A percentile compares a stretch with the other conserved stretches of the same genome.
Evolutionary conservation across 2,113 vertebrate species (phyloP).

Genomic region (Callionymus lyra): DNA sequence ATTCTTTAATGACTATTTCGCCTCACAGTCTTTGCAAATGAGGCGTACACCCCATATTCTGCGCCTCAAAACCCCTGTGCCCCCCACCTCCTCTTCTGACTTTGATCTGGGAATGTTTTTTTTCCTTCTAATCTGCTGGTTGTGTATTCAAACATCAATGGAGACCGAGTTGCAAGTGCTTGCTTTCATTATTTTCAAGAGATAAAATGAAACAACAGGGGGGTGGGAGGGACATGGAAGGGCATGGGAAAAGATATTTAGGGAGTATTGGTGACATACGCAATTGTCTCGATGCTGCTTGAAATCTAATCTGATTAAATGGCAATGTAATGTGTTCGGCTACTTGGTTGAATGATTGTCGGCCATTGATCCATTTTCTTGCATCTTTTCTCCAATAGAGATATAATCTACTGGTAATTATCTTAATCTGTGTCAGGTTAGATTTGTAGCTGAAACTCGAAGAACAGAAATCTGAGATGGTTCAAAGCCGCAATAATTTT

Average conservation of each 20-base stretch:
- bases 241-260: constrained; percentile 15
- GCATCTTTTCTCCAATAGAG: too few relatives aligned
- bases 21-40: constrained; percentile 75
- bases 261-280: too few relatives aligned
- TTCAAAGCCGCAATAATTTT: too few relatives aligned
- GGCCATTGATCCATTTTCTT: constrained; percentile 5
- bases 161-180: constrained; percentile 77
- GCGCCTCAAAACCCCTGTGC: constrained; percentile 55
- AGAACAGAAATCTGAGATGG: too few relatives aligned
- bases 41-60: constrained; percentile 67
- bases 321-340: too few relatives aligned
- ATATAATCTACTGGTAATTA: too few relatives aligned
- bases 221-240: constrained; percentile 26
- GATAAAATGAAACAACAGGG: constrained; percentile 80
- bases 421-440: too few relatives aligned
- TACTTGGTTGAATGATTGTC: constrained; percentile 6
- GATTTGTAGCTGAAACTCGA: too few relatives aligned
- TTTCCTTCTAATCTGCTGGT: constrained; percentile 79
- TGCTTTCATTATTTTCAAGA: constrained; percentile 91
- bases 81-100: constrained; percentile 42
- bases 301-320: background rate
- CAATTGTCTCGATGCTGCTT: too few relatives aligned
- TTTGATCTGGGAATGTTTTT: constrained; percentile 80
- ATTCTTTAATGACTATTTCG: constrained; percentile 73
- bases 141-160: constrained; percentile 90